Evolutionary conservation across 2,113 vertebrate species (phyloP), one percentile per base, ranked within the genome.

Genomic region (Arenaria interpres): DNA sequence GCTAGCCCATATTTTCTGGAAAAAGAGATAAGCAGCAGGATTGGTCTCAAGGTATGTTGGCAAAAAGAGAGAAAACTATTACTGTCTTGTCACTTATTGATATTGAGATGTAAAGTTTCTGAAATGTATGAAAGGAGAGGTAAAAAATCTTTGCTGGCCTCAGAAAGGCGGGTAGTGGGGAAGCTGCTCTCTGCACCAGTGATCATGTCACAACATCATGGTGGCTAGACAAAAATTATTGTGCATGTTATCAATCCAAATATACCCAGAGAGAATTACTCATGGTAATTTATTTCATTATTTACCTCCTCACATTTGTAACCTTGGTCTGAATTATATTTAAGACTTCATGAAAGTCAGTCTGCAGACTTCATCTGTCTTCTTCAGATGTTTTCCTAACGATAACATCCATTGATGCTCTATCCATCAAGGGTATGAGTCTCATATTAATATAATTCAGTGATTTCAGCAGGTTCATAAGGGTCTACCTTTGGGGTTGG

Each of bases 11-110:
- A 85, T 54, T 43, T 79, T 91, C 80, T 80, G 50, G 74, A 88
- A 86, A 71, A 68, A 46, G 45, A 82, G 32, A 45, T 14, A 90
- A 88, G 21, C 21, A 62, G 35, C 48, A 89, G 35, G 28, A 89
- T 18, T 79, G 12, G 9, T 85, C 77, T 85, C 35, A 63, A 96
- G 94, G 92, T 97, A 93, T 6, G 81, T 67, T n/a, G 71, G 27
- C 16, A 79, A 75, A 87, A 76, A 76, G 24, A 91, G 39, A 50
- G 17, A 66, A 67, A 72, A 59, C 4, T 13, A 66, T 71, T 90
- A 25, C 17, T 79, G 8, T 43, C 45, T 75, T 60, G 7, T 73
- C 4, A 28, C 6, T 39, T 75, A 59, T 0, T 89, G 60, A 28
- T 63, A 77, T 35, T 28, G 48, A 68, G 15, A 20, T 53, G 4